A percentile compares a stretch with the other conserved stretches of the same genome.
Evolutionary conservation across 2,797 vertebrate genomes (phyloP).

Genomic region (Avahi laniger): DNA sequence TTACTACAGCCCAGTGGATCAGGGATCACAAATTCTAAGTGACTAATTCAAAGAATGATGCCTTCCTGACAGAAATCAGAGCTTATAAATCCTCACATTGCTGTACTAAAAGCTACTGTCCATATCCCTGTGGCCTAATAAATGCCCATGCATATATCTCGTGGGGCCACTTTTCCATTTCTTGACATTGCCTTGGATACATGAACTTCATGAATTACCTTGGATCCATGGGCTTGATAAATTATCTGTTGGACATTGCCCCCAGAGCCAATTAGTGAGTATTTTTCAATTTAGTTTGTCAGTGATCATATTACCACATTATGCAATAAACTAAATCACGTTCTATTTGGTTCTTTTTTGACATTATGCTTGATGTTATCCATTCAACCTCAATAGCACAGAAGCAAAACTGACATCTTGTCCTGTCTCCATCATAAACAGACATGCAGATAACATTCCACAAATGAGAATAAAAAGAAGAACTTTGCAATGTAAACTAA

Average conservation of each 20-base stretch:
- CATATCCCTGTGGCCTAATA: not conserved
- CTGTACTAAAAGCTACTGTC: not conserved
- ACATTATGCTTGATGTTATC: not conserved
- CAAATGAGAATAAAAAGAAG: not conserved
- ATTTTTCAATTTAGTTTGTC: constrained; percentile 12
- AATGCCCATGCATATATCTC: not conserved
- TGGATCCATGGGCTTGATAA: not conserved
- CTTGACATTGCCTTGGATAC: not conserved
- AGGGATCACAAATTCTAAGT: not conserved
- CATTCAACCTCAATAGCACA: not conserved
- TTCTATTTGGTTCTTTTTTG: not conserved
- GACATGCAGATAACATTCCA: not conserved
- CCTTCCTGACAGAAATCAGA: not conserved
- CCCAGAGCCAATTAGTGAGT: not conserved
- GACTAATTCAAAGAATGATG: not conserved
- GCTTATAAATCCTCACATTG: not conserved
- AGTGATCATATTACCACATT: not conserved
- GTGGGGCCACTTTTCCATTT: not conserved
- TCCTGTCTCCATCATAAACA: not conserved
- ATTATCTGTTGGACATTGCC: not conserved
- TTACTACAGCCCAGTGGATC: not conserved
- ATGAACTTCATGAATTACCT: not conserved
- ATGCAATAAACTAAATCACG: not conserved
- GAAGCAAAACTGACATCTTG: not conserved
- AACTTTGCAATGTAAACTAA: not conserved